Conservation (phyloP, 2,888 invertebrate species). For the Leptinotarsa tumamoca region DNA sequence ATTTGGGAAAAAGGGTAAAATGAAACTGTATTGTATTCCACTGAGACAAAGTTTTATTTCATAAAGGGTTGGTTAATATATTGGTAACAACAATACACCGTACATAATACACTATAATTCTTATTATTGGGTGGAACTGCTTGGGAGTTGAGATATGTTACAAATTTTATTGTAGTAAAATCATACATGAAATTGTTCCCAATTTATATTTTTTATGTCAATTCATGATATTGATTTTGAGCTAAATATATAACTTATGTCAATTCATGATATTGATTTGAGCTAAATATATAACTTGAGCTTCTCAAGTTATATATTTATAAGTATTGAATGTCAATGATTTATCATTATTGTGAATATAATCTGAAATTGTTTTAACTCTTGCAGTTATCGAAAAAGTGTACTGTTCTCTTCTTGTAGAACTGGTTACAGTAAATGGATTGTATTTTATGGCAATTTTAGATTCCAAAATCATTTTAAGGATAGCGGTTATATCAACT, state of each 20-base stretch:
- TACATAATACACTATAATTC: constrained; percentile 50
- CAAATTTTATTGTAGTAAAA: constrained; percentile 7
- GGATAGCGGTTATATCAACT: too few relatives aligned
- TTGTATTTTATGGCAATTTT: too few relatives aligned
- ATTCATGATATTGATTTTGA: too few relatives aligned
- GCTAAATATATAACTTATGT: not conserved
- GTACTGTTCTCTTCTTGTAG: too few relatives aligned
- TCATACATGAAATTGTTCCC: not conserved
- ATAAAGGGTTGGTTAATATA: constrained; percentile 53
- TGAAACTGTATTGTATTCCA: constrained; percentile 53
- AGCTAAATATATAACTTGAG: too few relatives aligned
- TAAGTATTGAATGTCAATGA: too few relatives aligned
- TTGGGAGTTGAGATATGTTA: constrained; percentile 46
- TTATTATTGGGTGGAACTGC: constrained; percentile 48
- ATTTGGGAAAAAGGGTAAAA: constrained; percentile 58
- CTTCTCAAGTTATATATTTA: too few relatives aligned
- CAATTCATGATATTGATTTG: not conserved
- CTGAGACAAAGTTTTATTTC: constrained; percentile 55
- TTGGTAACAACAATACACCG: constrained; percentile 46
- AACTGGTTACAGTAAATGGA: too few relatives aligned
- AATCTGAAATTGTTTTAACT: too few relatives aligned
- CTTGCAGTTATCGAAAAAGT: too few relatives aligned
- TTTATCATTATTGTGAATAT: too few relatives aligned
- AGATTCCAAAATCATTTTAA: too few relatives aligned
- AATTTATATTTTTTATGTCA: not conserved